Conservation (phyloP, 2,113 vertebrate genomes). For the Felis chaus region DNA sequence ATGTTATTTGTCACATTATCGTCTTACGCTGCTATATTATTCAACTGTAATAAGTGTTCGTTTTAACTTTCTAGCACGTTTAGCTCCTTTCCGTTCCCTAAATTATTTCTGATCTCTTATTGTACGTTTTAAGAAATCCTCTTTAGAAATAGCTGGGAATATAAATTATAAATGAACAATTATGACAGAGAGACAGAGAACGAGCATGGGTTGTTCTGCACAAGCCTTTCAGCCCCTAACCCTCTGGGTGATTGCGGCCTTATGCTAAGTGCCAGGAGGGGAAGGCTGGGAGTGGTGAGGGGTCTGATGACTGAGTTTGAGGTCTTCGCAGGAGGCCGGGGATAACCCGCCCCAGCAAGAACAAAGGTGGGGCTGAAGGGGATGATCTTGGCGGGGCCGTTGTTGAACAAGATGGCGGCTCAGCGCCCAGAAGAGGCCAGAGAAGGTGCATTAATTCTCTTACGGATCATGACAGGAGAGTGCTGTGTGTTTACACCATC, state of each 20-base stretch:
- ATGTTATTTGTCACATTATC: neutral
- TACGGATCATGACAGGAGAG: too few relatives aligned
- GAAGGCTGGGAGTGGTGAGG: neutral
- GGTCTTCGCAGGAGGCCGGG: neutral
- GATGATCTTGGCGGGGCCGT: neutral
- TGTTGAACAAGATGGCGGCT: too few relatives aligned
- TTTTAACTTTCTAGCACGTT: neutral
- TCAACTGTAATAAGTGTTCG: neutral
- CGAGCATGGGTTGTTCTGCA: neutral
- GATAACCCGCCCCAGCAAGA: neutral
- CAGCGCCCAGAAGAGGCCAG: neutral
- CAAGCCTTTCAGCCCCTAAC: neutral
- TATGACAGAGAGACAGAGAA: neutral
- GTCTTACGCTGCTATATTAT: neutral
- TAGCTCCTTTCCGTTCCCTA: neutral
- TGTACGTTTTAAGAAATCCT: conserved; percentile 54
- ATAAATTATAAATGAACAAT: conserved; percentile 69
- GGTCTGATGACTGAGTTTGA: neutral
- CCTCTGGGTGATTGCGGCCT: neutral
- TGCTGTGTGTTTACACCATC: neutral
- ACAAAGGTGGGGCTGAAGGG: neutral
- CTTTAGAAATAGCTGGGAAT: conserved; percentile 46
- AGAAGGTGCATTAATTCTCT: neutral
- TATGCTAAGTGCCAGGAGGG: neutral
- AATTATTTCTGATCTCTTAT: conserved; percentile 60